These are phyloP conservation scores for Episyrphus balteatus DNA, from an alignment of 1,140 invertebrate genomes.

Conservation along the genomic window DNA sequence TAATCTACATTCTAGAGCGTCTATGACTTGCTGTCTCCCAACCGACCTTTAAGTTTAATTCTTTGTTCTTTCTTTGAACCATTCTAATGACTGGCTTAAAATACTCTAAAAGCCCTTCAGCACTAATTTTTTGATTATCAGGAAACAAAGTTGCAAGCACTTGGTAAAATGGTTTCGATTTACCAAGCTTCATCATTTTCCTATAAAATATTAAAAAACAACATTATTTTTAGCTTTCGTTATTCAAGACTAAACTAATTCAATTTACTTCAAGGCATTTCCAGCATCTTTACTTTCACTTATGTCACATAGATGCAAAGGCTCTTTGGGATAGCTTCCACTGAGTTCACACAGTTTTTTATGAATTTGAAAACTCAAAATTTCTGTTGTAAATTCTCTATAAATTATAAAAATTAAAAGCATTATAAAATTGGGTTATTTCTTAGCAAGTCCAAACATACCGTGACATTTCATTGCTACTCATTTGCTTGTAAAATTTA, in stretches of 20 bases:
- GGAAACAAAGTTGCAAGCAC: conserved; percentile 42
- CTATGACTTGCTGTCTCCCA: conserved; percentile 28
- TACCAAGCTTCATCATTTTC: conserved; percentile 43
- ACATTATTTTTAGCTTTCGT: background rate
- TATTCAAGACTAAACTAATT: too few relatives aligned
- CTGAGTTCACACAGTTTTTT: conserved; percentile 46
- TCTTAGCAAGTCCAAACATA: background rate
- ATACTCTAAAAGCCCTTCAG: conserved; percentile 30
- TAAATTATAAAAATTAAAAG: background rate
- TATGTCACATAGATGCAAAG: conserved; percentile 49
- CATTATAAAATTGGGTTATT: background rate
- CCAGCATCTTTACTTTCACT: conserved; percentile 38
- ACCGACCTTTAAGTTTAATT: conserved; percentile 22
- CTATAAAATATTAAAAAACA: conserved; percentile 12
- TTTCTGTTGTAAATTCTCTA: conserved; percentile 30
- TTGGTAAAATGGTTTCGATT: conserved; percentile 46
- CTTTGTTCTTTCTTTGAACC: conserved; percentile 26
- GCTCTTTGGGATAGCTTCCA: conserved; percentile 34
- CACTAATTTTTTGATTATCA: conserved; percentile 38
- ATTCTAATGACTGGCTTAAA: conserved; percentile 34
- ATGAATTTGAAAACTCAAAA: conserved; percentile 42
- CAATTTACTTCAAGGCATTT: conserved; percentile 33
- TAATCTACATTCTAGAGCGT: too few relatives aligned
- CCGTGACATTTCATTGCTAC: conserved; percentile 24
- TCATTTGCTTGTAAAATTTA: conserved; percentile 30